Base-by-base conservation (phyloP, 1,140 invertebrate genomes). In the Brachionus calyciflorus region DNA sequence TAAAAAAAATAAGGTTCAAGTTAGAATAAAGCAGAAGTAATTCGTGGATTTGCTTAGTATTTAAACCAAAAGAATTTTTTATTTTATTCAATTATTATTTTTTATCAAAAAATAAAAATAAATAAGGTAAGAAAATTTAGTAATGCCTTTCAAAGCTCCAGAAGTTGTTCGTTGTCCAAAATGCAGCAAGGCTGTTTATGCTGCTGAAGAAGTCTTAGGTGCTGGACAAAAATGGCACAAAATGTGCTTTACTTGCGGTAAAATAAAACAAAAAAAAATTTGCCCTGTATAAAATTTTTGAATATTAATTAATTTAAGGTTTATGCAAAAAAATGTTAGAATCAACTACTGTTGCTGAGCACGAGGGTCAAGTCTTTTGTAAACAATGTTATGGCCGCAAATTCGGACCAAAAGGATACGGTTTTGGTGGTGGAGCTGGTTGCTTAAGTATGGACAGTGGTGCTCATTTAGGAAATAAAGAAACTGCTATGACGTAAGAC, bases 211-310 rank as follows among this genome's bases (percentile, higher is more conserved):
- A 86, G 90, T 93, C 82, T 90, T 96, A 80, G 96, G 95, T 80
- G 96, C 93, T 82, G 95, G 95, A 82, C 90, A 93, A 83, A 97
- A 97, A 89, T 98, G 91, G 91, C 95, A 99, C 90, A 98, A 98
- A 87, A 91, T 91, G 86, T 99, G 96, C 89, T 98, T 98, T 89
- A 98, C 97, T 88, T 98, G 96, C 87, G 93, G n/a, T n/a, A n/a
- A n/a, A n/a, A n/a, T n/a, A n/a, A n/a, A n/a, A n/a, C n/a, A n/a
- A n/a, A n/a, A n/a, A n/a, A n/a, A n/a, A n/a, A n/a, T n/a, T n/a
- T n/a, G n/a, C n/a, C n/a, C n/a, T n/a, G n/a, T n/a, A n/a, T n/a
- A n/a, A n/a, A n/a, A n/a, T n/a, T n/a, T n/a, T n/a, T n/a, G n/a
- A n/a, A n/a, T n/a, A n/a, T n/a, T n/a, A n/a, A n/a, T n/a, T n/a